Evolutionary conservation across 2,888 invertebrate genomes (phyloP), one percentile per base, ranked within the genome.

Genomic region (Idaea aversata): DNA sequence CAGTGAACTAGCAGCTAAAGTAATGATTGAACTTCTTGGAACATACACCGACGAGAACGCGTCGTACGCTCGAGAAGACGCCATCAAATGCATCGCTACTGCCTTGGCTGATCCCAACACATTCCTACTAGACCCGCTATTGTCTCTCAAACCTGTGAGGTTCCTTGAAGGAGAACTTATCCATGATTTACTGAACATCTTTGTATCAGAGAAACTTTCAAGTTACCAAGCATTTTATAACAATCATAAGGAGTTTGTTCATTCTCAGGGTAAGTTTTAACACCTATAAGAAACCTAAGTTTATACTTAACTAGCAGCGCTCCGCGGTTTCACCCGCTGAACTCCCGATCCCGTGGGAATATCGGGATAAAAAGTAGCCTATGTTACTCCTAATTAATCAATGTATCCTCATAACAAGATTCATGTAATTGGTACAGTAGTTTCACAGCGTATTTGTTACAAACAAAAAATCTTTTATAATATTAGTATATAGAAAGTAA

Each of bases 11-110:
- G 98, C 98, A 34, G 97, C 98, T 16, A 98, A 98, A 87, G 98
- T 99, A 4, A 99, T 99, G 99, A 96, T 99, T 70, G 99, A 99
- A 87, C 93, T 99, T 0, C 92, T 99, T 66, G 98, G 98, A 34
- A 99, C 99, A 0, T 99, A 99, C 88, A 99, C 98, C 34, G 97
- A 98, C 69, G 99, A 99, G 81, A 99, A 99, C 91, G 99, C 99
- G 0, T 98, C 98, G 2, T 97, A 98, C 72, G 99, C 99, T 0
- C 94, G 98, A 73, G 98, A 99, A 85, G 99, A 99, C 93, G 99
- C 99, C 2, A 97, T 98, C 81, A 96, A 97, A 80, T 99, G 99
- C 87, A 99, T 99, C 81, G 96, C 97, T 15, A 97, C 99, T 2
- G 99, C 99, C 25, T 93, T 99, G 66, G 98, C 97, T 6, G 99